Conservation (phyloP, 2,888 invertebrate species). For the Amblyteles armatorius region DNA sequence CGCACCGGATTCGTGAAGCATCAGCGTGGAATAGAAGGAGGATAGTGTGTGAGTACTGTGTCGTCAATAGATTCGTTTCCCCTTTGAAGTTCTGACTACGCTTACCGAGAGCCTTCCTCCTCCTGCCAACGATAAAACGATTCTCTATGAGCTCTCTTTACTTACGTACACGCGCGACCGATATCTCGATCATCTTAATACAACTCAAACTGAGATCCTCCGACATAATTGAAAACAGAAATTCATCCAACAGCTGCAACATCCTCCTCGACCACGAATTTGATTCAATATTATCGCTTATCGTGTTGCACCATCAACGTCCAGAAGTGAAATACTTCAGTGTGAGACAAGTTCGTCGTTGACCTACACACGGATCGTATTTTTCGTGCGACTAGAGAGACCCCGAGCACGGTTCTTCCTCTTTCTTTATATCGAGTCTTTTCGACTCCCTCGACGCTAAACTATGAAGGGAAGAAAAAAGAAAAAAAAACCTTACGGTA, state of each 20-base stretch:
- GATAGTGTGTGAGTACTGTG: constrained; percentile 25
- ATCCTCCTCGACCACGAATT: constrained; percentile 13
- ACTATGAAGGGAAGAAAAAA: constrained; percentile 5
- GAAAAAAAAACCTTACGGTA: constrained; percentile 38
- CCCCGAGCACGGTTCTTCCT: not conserved
- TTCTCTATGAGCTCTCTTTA: constrained; percentile 37
- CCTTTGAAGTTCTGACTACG: constrained; percentile 34
- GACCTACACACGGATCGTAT: not conserved
- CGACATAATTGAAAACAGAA: constrained; percentile 56
- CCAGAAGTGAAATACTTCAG: not conserved
- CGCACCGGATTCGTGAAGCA: constrained; percentile 30
- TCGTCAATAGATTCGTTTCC: constrained; percentile 19
- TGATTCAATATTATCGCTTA: constrained; percentile 36
- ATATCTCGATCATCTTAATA: constrained; percentile 8
- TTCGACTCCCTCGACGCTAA: constrained; percentile 27
- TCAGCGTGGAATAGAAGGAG: constrained; percentile 50
- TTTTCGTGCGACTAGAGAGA: constrained; percentile 36
- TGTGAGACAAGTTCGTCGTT: constrained; percentile 31
- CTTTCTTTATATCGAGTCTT: constrained; percentile 43
- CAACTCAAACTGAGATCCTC: constrained; percentile 23
- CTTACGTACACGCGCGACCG: not conserved
- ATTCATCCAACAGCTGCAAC: constrained; percentile 11
- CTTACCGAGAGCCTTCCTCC: not conserved
- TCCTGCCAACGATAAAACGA: constrained; percentile 11
- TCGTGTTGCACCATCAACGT: constrained; percentile 4